Evolutionary conservation across 2,113 vertebrate species (phyloP).

Genomic region (Osmerus mordax): DNA sequence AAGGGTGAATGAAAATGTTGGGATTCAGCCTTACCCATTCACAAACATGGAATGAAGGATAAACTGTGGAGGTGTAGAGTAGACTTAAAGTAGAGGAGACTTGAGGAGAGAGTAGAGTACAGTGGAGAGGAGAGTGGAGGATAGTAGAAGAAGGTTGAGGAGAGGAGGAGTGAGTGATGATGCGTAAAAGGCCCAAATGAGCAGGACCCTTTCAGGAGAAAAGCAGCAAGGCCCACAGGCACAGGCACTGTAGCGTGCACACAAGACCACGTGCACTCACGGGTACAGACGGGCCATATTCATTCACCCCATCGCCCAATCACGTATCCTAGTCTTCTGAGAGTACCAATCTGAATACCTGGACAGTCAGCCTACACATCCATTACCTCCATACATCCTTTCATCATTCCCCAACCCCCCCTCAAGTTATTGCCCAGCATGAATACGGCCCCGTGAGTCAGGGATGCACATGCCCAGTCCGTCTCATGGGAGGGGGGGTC

Average conservation of each 20-base stretch:
- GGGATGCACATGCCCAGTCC: slow-evolving; percentile 64
- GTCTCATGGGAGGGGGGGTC: slow-evolving; percentile 42
- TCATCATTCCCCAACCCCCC: slow-evolving; percentile 28
- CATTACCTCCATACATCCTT: slow-evolving; percentile 33
- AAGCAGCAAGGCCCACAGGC: slow-evolving; percentile 82
- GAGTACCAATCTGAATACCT: slow-evolving; percentile 15
- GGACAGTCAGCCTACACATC: slow-evolving; percentile 12
- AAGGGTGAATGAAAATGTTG: background rate
- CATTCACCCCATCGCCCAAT: slow-evolving; percentile 46
- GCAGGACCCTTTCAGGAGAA: slow-evolving; percentile 68
- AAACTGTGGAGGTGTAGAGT: slow-evolving; percentile 44
- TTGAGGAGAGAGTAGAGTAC: background rate
- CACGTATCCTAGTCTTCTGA: background rate
- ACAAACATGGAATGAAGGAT: slow-evolving; percentile 7
- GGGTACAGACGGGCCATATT: slow-evolving; percentile 71
- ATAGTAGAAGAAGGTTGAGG: background rate
- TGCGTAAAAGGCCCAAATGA: slow-evolving; percentile 47
- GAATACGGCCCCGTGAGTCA: slow-evolving; percentile 77
- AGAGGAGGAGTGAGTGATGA: slow-evolving; percentile 44
- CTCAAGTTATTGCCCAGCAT: slow-evolving; percentile 39
- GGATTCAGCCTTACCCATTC: slow-evolving; percentile 48
- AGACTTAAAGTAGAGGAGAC: too few species aligned
- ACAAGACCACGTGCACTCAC: slow-evolving; percentile 58
- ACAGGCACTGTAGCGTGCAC: slow-evolving; percentile 50
- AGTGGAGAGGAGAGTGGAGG: slow-evolving; percentile 9